These are phyloP conservation scores for Carassius auratus DNA, from an alignment of 2,113 vertebrate genomes.

Conservation along the genomic window DNA sequence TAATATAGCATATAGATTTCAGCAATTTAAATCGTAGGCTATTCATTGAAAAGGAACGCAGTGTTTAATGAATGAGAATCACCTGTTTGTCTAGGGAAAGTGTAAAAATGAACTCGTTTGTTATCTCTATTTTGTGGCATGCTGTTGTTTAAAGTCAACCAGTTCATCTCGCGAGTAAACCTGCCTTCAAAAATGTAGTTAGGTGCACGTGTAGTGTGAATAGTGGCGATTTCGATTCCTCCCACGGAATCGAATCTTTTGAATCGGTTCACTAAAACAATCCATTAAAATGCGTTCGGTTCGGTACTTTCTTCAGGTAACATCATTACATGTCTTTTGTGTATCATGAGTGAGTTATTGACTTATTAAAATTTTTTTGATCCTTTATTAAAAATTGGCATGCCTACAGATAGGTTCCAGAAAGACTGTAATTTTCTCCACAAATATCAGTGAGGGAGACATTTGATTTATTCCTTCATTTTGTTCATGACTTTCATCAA, in stretches of 20 bases:
- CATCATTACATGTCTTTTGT: background rate
- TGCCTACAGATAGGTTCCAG: background rate
- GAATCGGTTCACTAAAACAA: constrained; percentile 27
- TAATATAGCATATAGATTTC: background rate
- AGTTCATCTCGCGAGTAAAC: background rate
- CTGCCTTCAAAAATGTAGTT: background rate
- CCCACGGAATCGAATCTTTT: background rate
- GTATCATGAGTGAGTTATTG: background rate
- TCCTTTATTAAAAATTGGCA: background rate
- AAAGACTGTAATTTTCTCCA: background rate
- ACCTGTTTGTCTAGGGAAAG: too few species aligned
- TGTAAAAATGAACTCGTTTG: background rate
- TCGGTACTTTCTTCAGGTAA: background rate
- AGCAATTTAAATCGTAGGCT: background rate
- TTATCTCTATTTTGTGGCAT: background rate
- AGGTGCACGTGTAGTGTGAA: background rate
- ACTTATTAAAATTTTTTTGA: background rate
- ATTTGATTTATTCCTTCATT: background rate
- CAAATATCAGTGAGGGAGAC: background rate
- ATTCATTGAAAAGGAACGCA: background rate
- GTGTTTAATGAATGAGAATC: background rate
- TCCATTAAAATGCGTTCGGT: background rate
- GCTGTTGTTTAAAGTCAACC: background rate
- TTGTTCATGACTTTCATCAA: background rate
- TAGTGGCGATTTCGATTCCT: background rate